Base-by-base conservation (phyloP, 2,888 invertebrate species). In the Caenorhabditis plicata region DNA sequence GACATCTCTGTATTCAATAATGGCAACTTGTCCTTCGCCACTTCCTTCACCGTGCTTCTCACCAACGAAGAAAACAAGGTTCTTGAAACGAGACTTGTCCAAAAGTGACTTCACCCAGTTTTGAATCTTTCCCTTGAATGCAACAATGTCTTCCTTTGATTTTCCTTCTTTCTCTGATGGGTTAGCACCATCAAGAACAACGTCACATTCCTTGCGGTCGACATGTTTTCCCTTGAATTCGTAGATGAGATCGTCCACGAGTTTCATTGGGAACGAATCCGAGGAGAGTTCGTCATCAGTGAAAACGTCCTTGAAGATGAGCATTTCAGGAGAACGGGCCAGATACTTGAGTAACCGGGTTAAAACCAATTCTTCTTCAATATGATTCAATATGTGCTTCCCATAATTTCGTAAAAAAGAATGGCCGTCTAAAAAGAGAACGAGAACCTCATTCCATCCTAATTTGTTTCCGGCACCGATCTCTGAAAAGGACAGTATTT, bases 251-350 rank as follows among this genome's bases (percentile, higher is more conserved):
- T 91, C 90, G 83, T 94, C 92, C 38, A 93, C 87, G 72, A 93
- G 84, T 84, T 92, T 92, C 75, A 92, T 87, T 86, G 88, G 92
- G 84, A 91, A 93, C 49, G 91, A 88, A 85, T 96, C 95, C 55
- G 93, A 91, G 87, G 93, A 93, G 89, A 96, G 91, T 86, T 96
- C 95, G 84, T 96, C 95, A 80, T 91, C 91, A 80, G 91, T 91
- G 83, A 93, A 89, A 85, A 90, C 87, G 86, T 93, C 92, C 86
- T 92, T 92, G 87, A 88, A 94, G 85, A 93, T 91, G 85, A 86
- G 90, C 93, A 93, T 86, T 90, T 85, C 39, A 26, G 48, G 15
- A 46, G 45, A 41, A 23, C 54, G 48, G 60, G 58, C 53, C 49
- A 69, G 53, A 44, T 57, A 47, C 55, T 58, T n/a, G n/a, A n/a